Evolutionary conservation across 2,888 invertebrate genomes (phyloP).

Genomic region (Melieria picta): DNA sequence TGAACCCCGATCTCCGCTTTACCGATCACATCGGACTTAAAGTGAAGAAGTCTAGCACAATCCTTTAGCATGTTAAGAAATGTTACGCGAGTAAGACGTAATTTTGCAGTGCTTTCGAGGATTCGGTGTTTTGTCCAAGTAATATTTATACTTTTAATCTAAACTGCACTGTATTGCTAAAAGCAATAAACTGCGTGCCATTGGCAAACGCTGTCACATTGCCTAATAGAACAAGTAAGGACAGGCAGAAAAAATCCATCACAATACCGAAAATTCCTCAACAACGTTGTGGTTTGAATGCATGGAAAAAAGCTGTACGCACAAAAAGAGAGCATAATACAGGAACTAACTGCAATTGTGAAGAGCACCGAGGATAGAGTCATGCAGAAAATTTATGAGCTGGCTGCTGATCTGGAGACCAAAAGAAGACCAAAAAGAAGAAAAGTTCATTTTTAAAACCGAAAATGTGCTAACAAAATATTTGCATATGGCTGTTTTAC

Average conservation of each 20-base stretch:
- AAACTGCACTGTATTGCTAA: background rate
- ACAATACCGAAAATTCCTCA: background rate
- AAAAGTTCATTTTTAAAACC: too few species aligned
- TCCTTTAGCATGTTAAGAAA: background rate
- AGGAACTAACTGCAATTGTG: background rate
- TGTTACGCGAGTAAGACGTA: background rate
- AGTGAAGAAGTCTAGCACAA: too few species aligned
- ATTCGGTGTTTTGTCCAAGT: background rate
- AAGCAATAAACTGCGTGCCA: background rate
- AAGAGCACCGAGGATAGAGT: conserved; percentile 6
- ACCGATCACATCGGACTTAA: too few species aligned
- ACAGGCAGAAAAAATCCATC: background rate
- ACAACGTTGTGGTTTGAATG: background rate
- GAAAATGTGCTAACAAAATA: too few species aligned
- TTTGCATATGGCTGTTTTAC: too few species aligned
- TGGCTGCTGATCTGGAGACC: background rate
- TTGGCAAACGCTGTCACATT: background rate
- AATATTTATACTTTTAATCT: background rate
- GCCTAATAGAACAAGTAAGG: too few species aligned
- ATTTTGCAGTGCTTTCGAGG: background rate
- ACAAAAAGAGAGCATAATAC: background rate
- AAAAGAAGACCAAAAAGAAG: too few species aligned
- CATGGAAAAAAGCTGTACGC: background rate
- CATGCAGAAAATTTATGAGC: background rate
- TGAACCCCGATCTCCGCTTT: too few species aligned